Evolutionary conservation across 2,888 invertebrate species (phyloP), one percentile per base, ranked within the genome.

Genomic region (Campoplex capitator): DNA sequence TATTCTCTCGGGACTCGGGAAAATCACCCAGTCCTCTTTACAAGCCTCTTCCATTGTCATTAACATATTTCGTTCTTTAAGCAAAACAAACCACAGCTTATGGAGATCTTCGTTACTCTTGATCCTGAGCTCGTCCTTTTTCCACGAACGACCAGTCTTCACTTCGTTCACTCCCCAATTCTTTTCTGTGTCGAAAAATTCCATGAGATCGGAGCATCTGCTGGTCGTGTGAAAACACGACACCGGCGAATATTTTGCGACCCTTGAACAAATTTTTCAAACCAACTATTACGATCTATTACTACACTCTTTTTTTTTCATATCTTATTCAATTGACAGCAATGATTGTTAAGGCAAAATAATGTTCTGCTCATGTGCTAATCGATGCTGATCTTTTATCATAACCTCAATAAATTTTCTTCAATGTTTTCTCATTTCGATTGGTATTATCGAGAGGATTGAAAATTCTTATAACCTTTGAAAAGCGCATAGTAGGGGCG

Each of bases 61-160:
- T 28, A 99, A 95, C 99, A 99, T 99, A 94, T 99, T 99, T 80
- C 97, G 96, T 95, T 99, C 99, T 95, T 99, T 99, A 78, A 99
- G 95, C 83, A 99, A 95, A 45, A 96, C 92, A 92, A 96, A 99
- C 99, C 99, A 99, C 85, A 99, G 95, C 95, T 99, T 99, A 94
- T 99, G 99, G 83, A 99, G 95, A 95, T 99, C 99, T 75, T 96
- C 95, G 93, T 99, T 99, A 71, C 98, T 98, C 95, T 99, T 99
- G 73, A 99, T 96, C 92, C 99, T 96, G 32, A 99, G 95, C 94
- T 99, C 99, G 88, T 99, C 99, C 82, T 95, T 94, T 86, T 95
- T 97, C 99, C 99, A 99, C 6, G 97, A 96, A 90, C 99, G 96
- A 3, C 99, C 99, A 77, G 96, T 96, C 95, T 96, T 96, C 9